Conservation (phyloP, 2,888 invertebrate genomes). For the Eupsilia transversa region DNA sequence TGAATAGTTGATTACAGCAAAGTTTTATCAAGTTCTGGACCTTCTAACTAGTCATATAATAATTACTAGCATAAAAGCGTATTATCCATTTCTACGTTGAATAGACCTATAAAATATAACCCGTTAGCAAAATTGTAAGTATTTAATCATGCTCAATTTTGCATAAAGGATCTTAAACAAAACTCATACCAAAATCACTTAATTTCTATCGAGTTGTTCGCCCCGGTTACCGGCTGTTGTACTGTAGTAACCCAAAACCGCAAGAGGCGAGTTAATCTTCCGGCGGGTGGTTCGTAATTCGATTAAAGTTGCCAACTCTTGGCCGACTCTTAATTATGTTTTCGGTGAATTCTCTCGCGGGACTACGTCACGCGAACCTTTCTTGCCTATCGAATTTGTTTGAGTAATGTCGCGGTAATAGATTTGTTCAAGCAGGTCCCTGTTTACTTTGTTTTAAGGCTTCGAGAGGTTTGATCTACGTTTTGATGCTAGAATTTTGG, state of each 20-base stretch:
- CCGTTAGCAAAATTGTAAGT: neutral
- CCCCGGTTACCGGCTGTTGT: conserved; percentile 30
- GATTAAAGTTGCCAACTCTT: conserved; percentile 81
- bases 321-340: conserved; percentile 77
- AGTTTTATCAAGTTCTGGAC: neutral
- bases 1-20: neutral
- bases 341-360: conserved; percentile 67
- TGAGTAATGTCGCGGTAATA: conserved; percentile 63
- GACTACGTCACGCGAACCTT: conserved; percentile 68
- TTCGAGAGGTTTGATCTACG: conserved; percentile 8
- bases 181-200: conserved; percentile 42
- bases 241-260: conserved; percentile 64
- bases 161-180: neutral
- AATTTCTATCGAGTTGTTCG: conserved; percentile 47
- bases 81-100: neutral
- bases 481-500: neutral
- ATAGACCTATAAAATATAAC: neutral
- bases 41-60: neutral
- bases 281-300: conserved; percentile 77
- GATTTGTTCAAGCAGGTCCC: conserved; percentile 51
- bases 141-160: neutral
- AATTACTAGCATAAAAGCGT: neutral
- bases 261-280: conserved; percentile 75
- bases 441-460: conserved; percentile 37
- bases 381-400: conserved; percentile 63